These are phyloP conservation scores for Pipra filicauda DNA, from an alignment of 2,113 vertebrate species.

Conservation along the genomic window DNA sequence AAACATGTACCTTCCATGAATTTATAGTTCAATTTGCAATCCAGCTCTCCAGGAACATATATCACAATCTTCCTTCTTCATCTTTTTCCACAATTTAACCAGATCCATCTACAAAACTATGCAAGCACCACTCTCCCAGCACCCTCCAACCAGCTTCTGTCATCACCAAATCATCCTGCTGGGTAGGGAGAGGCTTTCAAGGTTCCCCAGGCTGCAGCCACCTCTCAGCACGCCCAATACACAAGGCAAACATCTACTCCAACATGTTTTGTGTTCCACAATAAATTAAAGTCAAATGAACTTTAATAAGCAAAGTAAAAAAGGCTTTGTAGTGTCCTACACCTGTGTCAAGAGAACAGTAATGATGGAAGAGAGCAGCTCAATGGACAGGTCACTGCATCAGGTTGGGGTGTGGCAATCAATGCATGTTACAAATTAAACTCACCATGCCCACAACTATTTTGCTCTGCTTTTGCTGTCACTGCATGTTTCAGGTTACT, in stretches of 20 bases:
- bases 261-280: not conserved
- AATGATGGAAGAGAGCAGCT: not conserved
- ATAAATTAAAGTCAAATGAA: not conserved
- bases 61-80: not conserved
- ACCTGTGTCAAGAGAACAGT: fast-evolving
- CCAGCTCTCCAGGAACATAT: not conserved
- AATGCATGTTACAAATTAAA: not conserved
- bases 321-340: fast-evolving
- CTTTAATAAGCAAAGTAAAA: not conserved
- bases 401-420: not conserved
- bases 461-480: not conserved
- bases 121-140: too few species aligned
- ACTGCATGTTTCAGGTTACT: not conserved
- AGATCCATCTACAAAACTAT: fast-evolving
- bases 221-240: not conserved
- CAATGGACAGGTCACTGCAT: not conserved
- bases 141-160: not conserved
- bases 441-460: fast-evolving
- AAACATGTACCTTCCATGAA: fast-evolving
- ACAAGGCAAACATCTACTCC: not conserved
- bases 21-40: fast-evolving
- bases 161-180: fast-evolving
- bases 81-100: not conserved
- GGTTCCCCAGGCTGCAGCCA: not conserved
- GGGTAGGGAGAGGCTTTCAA: not conserved